A percentile compares a stretch with the other conserved stretches of the same genome.
phyloP scores from a whole-genome alignment of 2,888 invertebrate genomes.

The Chymomyza procnemis region DNA sequence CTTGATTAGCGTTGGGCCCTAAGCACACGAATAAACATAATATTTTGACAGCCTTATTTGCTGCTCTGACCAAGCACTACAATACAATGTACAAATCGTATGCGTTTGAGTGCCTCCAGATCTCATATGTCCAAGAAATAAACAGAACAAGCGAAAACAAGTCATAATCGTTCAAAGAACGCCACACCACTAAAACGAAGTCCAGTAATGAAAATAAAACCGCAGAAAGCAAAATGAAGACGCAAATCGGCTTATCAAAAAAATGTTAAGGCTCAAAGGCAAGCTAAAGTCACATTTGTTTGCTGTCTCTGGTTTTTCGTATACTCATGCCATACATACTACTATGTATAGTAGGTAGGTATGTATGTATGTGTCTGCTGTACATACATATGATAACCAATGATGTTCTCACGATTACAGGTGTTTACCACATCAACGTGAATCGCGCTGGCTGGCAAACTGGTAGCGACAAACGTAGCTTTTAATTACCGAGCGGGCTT shows the following conservation, averaged over 20 bases:
- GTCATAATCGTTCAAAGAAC: conserved; percentile 24
- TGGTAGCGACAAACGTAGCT: conserved; percentile 27
- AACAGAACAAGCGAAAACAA: conserved; percentile 25
- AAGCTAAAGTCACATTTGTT: conserved; percentile 52
- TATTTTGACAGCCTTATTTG: too few species aligned
- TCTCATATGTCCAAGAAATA: neutral
- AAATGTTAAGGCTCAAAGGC: conserved; percentile 37
- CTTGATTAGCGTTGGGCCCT: too few species aligned
- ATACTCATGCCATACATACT: conserved; percentile 38
- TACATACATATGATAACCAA: conserved; percentile 65
- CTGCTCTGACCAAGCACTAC: too few species aligned
- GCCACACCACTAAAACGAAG: neutral
- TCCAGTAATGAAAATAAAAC: conserved; percentile 17
- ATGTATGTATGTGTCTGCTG: neutral
- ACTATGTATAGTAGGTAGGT: neutral
- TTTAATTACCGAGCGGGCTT: conserved; percentile 56
- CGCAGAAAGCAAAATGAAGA: conserved; percentile 38
- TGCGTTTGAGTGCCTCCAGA: neutral
- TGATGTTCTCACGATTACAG: conserved; percentile 69
- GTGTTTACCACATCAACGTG: conserved; percentile 45
- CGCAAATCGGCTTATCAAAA: conserved; percentile 73
- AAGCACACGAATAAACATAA: too few species aligned
- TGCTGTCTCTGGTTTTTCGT: conserved; percentile 17
- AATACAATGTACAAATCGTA: neutral
- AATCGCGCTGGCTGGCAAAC: conserved; percentile 30